These are phyloP conservation scores for Manis pentadactyla DNA, from an alignment of 2,797 vertebrate species.

Conservation along the genomic window DNA sequence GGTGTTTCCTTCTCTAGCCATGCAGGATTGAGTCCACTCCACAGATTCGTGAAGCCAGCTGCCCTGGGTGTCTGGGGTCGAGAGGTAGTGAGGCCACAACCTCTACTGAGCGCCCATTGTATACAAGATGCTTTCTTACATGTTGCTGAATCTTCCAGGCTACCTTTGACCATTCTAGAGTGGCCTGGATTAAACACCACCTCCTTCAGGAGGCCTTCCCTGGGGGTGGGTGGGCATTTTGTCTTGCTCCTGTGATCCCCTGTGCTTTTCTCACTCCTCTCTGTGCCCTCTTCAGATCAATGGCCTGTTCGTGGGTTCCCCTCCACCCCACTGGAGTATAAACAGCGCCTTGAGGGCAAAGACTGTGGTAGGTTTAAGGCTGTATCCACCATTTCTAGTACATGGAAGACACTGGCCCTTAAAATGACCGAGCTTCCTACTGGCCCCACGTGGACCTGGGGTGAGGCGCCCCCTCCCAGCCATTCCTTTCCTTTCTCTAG, in stretches of 20 bases:
- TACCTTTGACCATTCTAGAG: not conserved
- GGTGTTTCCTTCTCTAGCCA: not conserved
- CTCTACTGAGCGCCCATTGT: not conserved
- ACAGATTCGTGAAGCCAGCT: not conserved
- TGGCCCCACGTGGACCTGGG: not conserved
- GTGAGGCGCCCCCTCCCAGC: not conserved
- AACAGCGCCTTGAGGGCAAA: not conserved
- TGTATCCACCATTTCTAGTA: not conserved
- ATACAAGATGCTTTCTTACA: not conserved
- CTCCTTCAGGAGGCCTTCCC: not conserved
- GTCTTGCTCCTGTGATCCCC: not conserved
- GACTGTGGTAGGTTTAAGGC: not conserved
- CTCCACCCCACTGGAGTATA: fast-evolving
- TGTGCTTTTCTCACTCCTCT: not conserved
- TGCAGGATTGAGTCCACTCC: not conserved
- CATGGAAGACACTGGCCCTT: not conserved
- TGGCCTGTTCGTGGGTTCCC: not conserved
- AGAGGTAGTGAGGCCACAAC: too few relatives aligned
- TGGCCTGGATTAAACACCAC: not conserved
- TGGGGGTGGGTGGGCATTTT: not conserved
- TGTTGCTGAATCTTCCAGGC: not conserved
- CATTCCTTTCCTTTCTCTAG: not conserved
- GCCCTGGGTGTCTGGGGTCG: not conserved
- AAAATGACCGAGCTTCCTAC: not conserved
- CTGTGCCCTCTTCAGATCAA: not conserved